These are phyloP conservation scores for Syrphus vitripennis DNA, from an alignment of 2,888 invertebrate genomes.

Conservation along the genomic window DNA sequence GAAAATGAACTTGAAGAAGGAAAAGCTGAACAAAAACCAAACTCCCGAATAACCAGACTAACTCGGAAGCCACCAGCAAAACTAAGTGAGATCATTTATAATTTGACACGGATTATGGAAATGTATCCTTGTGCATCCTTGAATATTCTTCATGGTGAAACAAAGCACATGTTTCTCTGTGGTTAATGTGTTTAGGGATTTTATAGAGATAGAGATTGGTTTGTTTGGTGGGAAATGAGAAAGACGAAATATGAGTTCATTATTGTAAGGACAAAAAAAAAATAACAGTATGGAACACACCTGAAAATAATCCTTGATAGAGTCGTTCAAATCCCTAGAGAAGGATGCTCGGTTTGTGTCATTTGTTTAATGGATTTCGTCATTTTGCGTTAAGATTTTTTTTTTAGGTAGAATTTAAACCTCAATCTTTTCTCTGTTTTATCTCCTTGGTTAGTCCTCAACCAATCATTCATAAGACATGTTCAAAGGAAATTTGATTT, in stretches of 20 bases:
- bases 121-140: conserved; percentile 32
- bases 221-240: not conserved
- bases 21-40: not conserved
- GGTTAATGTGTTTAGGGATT: conserved; percentile 16
- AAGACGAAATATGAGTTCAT: not conserved
- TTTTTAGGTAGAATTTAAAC: not conserved
- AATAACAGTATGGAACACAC: not conserved
- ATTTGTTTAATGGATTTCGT: conserved; percentile 20
- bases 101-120: conserved; percentile 22
- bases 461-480: not conserved
- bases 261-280: not conserved
- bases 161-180: conserved; percentile 28
- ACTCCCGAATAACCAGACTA: not conserved
- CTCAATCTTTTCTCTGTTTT: not conserved
- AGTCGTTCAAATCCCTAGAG: not conserved
- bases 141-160: conserved; percentile 18
- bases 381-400: not conserved
- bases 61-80: not conserved
- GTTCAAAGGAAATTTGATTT: conserved; percentile 9
- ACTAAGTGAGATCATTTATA: conserved; percentile 54
- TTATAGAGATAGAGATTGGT: not conserved
- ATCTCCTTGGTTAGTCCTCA: not conserved
- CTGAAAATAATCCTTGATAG: not conserved
- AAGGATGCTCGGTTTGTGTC: not conserved
- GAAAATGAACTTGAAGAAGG: not conserved